Conservation (phyloP, 2,113 vertebrate species). For the Scalopus aquaticus region DNA sequence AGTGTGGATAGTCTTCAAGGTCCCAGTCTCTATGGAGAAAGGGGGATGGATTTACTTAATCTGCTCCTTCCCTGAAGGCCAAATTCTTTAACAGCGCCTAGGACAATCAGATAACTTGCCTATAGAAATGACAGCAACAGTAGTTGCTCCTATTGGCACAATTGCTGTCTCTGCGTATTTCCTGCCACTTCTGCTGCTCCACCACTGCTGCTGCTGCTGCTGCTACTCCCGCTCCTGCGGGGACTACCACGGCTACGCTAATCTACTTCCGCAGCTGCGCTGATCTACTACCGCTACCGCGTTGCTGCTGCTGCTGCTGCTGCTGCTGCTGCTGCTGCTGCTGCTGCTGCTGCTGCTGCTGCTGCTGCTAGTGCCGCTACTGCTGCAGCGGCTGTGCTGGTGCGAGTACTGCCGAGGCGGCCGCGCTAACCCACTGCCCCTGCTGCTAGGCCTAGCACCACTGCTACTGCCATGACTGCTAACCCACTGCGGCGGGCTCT, state of each 20-base stretch:
- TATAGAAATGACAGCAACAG: not conserved
- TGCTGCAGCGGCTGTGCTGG: no score
- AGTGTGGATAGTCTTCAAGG: not conserved
- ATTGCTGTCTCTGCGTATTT: not conserved
- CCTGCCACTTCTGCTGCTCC: no score
- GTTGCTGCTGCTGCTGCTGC: not conserved
- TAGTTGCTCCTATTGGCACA: no score
- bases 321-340: not conserved
- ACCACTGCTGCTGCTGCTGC: not conserved
- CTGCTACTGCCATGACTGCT: no score
- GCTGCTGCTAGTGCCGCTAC: not conserved
- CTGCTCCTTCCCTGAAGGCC: not conserved
- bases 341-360: no score
- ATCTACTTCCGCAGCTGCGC: not conserved
- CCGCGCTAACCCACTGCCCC: no score
- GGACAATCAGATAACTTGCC: not conserved
- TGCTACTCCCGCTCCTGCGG: no score
- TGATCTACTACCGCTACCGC: no score
- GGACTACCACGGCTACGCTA: not conserved
- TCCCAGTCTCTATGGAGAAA: not conserved
- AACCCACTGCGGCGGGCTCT: no score
- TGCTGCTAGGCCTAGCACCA: not conserved
- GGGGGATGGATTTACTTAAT: not conserved
- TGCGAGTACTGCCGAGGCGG: no score
- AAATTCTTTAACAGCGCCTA: not conserved